Evolutionary conservation across 2,797 vertebrate genomes (phyloP), one percentile per base, ranked within the genome.

Genomic region (Crocidura indochinensis): DNA sequence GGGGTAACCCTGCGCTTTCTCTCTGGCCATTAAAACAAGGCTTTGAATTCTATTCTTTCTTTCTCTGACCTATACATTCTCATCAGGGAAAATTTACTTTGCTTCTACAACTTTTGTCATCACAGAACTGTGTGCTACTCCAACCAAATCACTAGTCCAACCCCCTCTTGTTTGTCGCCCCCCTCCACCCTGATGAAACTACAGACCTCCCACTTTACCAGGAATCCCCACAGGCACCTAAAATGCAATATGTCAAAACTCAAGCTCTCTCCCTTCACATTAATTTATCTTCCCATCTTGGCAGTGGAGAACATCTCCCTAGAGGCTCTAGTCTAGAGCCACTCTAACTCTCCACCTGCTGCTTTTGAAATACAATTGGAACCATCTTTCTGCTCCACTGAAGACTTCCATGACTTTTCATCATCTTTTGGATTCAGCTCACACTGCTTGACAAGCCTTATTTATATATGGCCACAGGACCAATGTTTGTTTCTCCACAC

Each of bases 1-100:
- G 6, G 17, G 38, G 38, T 38, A 60, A 4, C 19, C 56, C 17
- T 22, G 19, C 20, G 56, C 56, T 60, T 19, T 22, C 56, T 22
- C 22, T 60, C 56, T 60, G 56, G 56, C 19, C 56, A 60, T 79
- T 22, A 89, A 53, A 81, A 46, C 27, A 74, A 56, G 97, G 96
- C 96, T 97, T 97, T 91, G 95, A 97, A 98, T 98, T 53, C 74
- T 67, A 73, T n/a, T 72, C 65, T 27, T 75, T 87, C 51, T 73
- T 69, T 20, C 44, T 84, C 78, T 49, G 65, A 75, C 19, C 62
- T 73, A 27, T 49, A 26, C 19, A 6, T 27, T 60, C 38, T 31
- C 93, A 69, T 84, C 78, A 75, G 38, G 77, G 53, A 87, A 2
- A 82, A 20, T 67, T 84, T 82, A 80, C 38, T 46, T 81, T 53